These are phyloP conservation scores for Yponomeuta sedellus DNA, from an alignment of 2,888 invertebrate species.

Conservation along the genomic window DNA sequence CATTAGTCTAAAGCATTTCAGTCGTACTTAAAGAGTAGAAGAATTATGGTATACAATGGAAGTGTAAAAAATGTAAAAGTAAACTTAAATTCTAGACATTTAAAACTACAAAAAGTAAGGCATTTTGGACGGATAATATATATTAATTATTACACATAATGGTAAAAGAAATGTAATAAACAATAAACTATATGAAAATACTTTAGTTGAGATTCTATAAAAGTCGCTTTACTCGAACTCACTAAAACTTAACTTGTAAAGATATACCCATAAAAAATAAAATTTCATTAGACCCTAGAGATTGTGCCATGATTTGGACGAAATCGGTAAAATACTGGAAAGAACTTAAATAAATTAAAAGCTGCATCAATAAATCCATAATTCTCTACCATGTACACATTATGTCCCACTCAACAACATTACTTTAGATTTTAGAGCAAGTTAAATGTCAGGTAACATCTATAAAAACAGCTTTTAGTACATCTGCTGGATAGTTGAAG, in stretches of 20 bases:
- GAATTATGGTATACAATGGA: neutral
- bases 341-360: neutral
- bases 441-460: too few relatives aligned
- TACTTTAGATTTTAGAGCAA: too few relatives aligned
- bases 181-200: neutral
- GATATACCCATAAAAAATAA: too few relatives aligned
- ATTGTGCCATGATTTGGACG: neutral
- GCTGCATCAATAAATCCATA: too few relatives aligned
- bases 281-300: neutral
- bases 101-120: neutral
- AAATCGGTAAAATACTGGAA: neutral
- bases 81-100: neutral
- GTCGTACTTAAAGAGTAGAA: neutral
- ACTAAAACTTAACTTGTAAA: neutral
- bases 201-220: neutral
- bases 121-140: conserved; percentile 10
- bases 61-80: neutral
- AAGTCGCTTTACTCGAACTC: neutral
- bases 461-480: too few relatives aligned
- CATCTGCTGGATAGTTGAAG: too few relatives aligned
- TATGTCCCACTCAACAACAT: too few relatives aligned
- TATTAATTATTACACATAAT: conserved; percentile 16
- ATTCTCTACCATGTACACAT: too few relatives aligned
- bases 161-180: neutral
- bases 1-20: conserved; percentile 20